A percentile compares a stretch with the other conserved stretches of the same genome.
Evolutionary conservation across 2,113 vertebrate species (phyloP).

Genomic region (Callopanchax toddi): DNA sequence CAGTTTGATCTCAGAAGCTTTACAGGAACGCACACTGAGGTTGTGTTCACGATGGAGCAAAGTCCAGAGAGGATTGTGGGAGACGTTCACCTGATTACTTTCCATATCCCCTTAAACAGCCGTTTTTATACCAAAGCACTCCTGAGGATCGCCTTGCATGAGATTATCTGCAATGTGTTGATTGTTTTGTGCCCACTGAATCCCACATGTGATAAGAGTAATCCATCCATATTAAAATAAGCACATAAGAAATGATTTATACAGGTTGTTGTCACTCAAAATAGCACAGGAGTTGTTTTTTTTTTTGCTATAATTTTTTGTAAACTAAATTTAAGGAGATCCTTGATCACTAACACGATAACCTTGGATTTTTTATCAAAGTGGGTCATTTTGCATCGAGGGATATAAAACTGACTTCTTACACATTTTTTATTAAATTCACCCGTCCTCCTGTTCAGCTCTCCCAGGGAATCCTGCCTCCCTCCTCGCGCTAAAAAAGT

Average conservation of each 20-base stretch:
- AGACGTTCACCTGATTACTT: slow-evolving; percentile 12
- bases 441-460: slow-evolving; percentile 46
- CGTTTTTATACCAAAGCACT: slow-evolving; percentile 10
- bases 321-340: no score
- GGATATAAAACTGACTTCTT: slow-evolving; percentile 24
- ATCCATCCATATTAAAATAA: background rate
- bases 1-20: slow-evolving; percentile 1
- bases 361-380: slow-evolving; percentile 30
- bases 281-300: no score
- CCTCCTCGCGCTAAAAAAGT: slow-evolving; percentile 22
- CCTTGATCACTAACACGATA: background rate
- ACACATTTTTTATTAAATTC: slow-evolving; percentile 30
- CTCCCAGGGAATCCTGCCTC: slow-evolving; percentile 59
- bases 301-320: background rate
- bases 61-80: background rate
- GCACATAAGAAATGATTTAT: background rate
- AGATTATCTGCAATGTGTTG: slow-evolving; percentile 6
- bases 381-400: slow-evolving; percentile 30
- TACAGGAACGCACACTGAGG: background rate
- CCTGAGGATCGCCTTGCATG: background rate
- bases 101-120: background rate
- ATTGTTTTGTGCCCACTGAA: slow-evolving; percentile 8
- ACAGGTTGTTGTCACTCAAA: no score
- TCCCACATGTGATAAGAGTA: slow-evolving; percentile 11
- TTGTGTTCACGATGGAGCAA: background rate